Evolutionary conservation across 2,113 vertebrate species (phyloP), one percentile per base, ranked within the genome.

Genomic region (Nothoprocta perdicaria): DNA sequence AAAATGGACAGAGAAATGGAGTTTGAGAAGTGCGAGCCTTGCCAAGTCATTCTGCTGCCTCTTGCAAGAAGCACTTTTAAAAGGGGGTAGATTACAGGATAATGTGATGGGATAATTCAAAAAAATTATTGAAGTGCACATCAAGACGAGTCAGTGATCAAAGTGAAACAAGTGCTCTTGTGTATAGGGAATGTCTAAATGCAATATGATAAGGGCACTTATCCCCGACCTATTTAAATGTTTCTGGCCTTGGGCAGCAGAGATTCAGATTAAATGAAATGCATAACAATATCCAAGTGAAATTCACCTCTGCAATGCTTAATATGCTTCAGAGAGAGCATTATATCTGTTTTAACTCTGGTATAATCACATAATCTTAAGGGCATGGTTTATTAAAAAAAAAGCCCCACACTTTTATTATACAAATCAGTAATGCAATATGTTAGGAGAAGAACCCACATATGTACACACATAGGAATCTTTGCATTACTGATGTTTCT

Each of bases 151-250:
- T 33, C 53, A 61, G 62, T 84, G 61, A 86, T 90, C 73, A 92
- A 89, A 96, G 71, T 16, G 38, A 53, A 91, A 81, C 24, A 82
- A 78, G 52, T 71, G n/a, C 57, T 80, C 63, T 58, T 71, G 31
- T n/a, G 74, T 55, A 71, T 92, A 93, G 84, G n/a, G 33, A 84
- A 55, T 7, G 23, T 67, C 72, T 83, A 74, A 90, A 33, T 31
- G 53, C 50, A 53, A 60, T 72, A 48, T 38, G 66, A 45, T 82
- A 74, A 93, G 86, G 72, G 80, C 87, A 93, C 62, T 89, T 94
- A 92, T 94, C 86, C 79, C 89, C 93, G 89, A 96, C 90, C 93
- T 90, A 96, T 88, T 96, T 93, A 88, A 96, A 92, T 21, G 11
- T 58, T 95, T 95, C 93, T 95, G 88, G 91, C 91, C 79, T 80